Percentiles rank a stretch among this genome's conserved stretches.
These are phyloP conservation scores for Chirona hameri DNA, from an alignment of 2,888 invertebrate species.

Conservation along the genomic window DNA sequence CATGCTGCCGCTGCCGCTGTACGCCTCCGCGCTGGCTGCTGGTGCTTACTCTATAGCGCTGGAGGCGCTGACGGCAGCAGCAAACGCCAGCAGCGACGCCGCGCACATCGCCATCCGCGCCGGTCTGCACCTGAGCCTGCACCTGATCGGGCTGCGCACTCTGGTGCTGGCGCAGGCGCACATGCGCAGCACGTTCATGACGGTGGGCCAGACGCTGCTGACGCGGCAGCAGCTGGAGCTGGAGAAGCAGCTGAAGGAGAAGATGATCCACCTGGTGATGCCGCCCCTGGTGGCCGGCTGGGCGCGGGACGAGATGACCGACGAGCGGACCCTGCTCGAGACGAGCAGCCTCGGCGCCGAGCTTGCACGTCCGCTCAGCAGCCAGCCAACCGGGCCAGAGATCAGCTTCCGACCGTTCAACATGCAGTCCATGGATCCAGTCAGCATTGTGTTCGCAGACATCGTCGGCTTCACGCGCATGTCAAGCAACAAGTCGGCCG, in stretches of 20 bases:
- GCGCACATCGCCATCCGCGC: conserved; percentile 80
- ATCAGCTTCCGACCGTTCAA: conserved; percentile 81
- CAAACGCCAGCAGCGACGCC: conserved; percentile 52
- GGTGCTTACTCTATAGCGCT: conserved; percentile 77
- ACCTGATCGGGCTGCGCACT: conserved; percentile 87
- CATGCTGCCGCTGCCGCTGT: conserved; percentile 84
- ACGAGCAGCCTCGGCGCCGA: not conserved
- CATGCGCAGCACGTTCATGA: conserved; percentile 93
- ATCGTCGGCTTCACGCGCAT: conserved; percentile 97
- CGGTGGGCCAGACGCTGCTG: conserved; percentile 85
- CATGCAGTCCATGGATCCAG: conserved; percentile 84
- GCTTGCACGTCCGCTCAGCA: conserved; percentile 63
- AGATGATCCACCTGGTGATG: conserved; percentile 97
- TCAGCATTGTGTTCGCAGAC: conserved; percentile 91
- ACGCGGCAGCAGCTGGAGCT: conserved; percentile 84
- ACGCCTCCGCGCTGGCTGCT: conserved; percentile 74
- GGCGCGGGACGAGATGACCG: conserved; percentile 33
- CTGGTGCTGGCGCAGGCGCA: conserved; percentile 87
- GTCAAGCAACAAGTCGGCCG: conserved; percentile 94
- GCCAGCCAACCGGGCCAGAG: conserved; percentile 45
- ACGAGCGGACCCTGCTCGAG: not conserved
- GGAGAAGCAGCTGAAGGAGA: conserved; percentile 91
- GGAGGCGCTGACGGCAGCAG: conserved; percentile 55
- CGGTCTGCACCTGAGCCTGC: conserved; percentile 84
- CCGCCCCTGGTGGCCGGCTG: conserved; percentile 67